Evolutionary conservation across 2,797 vertebrate species (phyloP), one percentile per base, ranked within the genome.

Genomic region (Syngnathus acus): DNA sequence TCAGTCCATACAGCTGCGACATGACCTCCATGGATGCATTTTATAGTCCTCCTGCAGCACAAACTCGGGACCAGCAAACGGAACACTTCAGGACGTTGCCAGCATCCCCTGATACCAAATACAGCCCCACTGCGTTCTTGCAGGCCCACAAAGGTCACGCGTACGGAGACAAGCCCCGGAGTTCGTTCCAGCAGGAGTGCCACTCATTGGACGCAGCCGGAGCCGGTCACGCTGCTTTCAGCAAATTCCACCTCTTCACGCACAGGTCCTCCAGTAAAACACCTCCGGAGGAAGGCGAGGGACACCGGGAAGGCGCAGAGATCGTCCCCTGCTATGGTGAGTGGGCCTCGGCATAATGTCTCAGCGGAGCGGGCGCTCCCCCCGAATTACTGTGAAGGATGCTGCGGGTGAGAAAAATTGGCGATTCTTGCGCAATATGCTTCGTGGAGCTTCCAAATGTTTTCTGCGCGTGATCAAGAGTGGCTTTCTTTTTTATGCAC

Each of bases 11-110:
- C 92, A 93, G 92, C 32, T 32, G 32, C 92, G 95, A 97, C 76
- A 94, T 95, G 89, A 93, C 94, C 91, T 93, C 94, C 92, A 98
- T 98, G 96, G 96, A 99, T 93, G 93, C 96, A 89, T 99, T 96
- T 91, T 98, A 97, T 90, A 94, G 90, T 86, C 67, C 86, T 73
- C 90, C 94, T 80, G 92, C 92, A 84, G 89, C 93, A 78, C 95
- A 93, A 91, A 90, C 84, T 80, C 92, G 93, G 89, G 93, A 96
- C 83, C 93, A 92, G 81, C 94, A 92, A 67, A 86, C 93, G 85
- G 84, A 89, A 80, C 95, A 94, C 89, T 98, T 95, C 86, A 93
- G 95, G 93, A 96, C 94, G 80, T 97, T 95, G 88, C 91, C 94
- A 32, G 32, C 32, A 65, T 81, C 91, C 76, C 82, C 92, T 86